A percentile compares a stretch with the other conserved stretches of the same genome.
Evolutionary conservation across 2,888 invertebrate genomes (phyloP).

Genomic region (Drosophila picticornis): DNA sequence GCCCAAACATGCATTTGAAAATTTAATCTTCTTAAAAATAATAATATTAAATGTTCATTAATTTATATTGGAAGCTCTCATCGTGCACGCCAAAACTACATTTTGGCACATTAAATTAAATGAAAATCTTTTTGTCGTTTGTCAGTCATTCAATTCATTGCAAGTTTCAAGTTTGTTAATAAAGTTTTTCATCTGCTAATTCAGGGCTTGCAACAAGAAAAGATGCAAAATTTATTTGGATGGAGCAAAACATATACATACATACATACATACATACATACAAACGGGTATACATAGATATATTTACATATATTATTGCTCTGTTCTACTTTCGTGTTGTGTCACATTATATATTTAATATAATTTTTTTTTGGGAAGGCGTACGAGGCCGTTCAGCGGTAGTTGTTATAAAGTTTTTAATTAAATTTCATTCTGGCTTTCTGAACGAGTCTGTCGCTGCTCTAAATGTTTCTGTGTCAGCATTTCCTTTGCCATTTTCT

Average conservation of each 20-base stretch:
- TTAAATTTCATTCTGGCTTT: constrained; percentile 81
- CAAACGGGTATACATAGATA: background rate
- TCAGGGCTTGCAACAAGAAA: constrained; percentile 3
- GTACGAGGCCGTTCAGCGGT: constrained; percentile 46
- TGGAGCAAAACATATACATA: background rate
- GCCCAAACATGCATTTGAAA: background rate
- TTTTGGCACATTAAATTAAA: background rate
- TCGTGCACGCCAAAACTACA: background rate
- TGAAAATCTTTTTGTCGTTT: too few relatives aligned
- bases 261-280: too few relatives aligned
- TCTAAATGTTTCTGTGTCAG: constrained; percentile 15
- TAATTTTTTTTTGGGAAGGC: constrained; percentile 33
- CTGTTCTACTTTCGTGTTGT: constrained; percentile 5
- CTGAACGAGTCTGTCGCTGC: constrained; percentile 44
- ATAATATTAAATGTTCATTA: background rate
- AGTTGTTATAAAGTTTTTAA: constrained; percentile 81
- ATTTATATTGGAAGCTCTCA: background rate
- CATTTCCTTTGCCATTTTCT: constrained; percentile 9
- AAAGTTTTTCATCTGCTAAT: constrained; percentile 23
- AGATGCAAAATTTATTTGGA: constrained; percentile 18
- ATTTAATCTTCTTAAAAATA: background rate
- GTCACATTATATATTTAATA: constrained; percentile 52
- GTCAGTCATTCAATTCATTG: constrained; percentile 13
- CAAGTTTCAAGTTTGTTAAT: constrained; percentile 34
- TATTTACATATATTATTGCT: constrained; percentile 4